These are phyloP conservation scores for Prosopocoilus inquinatus DNA, from an alignment of 2,888 invertebrate genomes.

Conservation along the genomic window DNA sequence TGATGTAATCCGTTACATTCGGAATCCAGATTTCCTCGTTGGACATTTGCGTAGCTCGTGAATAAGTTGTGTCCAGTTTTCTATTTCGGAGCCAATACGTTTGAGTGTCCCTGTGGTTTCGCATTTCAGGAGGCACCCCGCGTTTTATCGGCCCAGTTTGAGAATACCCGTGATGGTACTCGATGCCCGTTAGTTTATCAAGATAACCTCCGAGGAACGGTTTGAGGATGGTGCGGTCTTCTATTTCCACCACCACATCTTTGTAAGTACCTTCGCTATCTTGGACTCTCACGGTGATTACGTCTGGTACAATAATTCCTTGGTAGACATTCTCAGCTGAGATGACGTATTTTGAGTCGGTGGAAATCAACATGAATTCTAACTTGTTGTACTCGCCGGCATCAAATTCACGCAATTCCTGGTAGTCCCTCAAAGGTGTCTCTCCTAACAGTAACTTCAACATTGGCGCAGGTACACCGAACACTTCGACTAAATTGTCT, in stretches of 20 bases:
- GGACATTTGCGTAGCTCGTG: slow-evolving; percentile 63
- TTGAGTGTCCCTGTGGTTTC: slow-evolving; percentile 65
- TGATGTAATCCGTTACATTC: slow-evolving; percentile 60
- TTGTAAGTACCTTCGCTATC: slow-evolving; percentile 49
- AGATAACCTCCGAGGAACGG: slow-evolving; percentile 81
- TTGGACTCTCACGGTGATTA: slow-evolving; percentile 56
- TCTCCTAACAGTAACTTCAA: slow-evolving; percentile 55
- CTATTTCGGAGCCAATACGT: slow-evolving; percentile 56
- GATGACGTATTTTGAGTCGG: slow-evolving; percentile 33
- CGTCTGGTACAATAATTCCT: slow-evolving; percentile 51
- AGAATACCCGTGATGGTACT: slow-evolving; percentile 79
- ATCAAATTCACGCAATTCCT: slow-evolving; percentile 31
- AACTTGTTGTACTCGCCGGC: slow-evolving; percentile 34
- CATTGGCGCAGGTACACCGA: slow-evolving; percentile 55
- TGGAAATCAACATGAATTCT: slow-evolving; percentile 37
- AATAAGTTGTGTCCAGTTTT: slow-evolving; percentile 56
- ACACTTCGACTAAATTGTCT: slow-evolving; percentile 59
- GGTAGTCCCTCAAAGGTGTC: slow-evolving; percentile 37
- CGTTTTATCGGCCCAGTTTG: slow-evolving; percentile 71
- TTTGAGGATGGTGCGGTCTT: slow-evolving; percentile 62
- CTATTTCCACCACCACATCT: slow-evolving; percentile 59
- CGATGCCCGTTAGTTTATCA: slow-evolving; percentile 65
- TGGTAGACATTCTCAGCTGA: slow-evolving; percentile 42
- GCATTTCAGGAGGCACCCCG: slow-evolving; percentile 54
- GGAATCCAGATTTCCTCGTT: slow-evolving; percentile 60